Conservation (phyloP, 35 echinoderm and acorn worm genomes). For the Patiria miniata region DNA sequence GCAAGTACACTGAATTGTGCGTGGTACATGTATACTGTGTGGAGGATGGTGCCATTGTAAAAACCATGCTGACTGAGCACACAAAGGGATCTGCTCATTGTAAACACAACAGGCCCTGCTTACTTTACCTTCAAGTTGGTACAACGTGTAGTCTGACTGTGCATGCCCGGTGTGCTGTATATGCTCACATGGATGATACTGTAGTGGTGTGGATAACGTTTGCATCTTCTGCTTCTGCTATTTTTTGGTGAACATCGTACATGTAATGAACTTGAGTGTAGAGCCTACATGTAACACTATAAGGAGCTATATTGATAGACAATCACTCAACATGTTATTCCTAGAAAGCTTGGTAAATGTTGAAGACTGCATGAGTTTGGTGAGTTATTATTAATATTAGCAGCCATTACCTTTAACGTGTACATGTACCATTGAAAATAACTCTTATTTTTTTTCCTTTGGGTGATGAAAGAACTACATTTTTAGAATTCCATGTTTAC, state of each 20-base stretch:
- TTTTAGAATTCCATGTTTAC: too few species aligned
- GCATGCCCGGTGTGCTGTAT: not conserved
- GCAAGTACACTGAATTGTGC: too few species aligned
- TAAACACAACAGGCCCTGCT: conserved; percentile 14
- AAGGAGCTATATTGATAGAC: too few species aligned
- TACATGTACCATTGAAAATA: not conserved
- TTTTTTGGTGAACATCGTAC: too few species aligned
- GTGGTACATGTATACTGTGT: too few species aligned
- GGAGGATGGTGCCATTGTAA: too few species aligned
- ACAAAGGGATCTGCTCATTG: conserved; percentile 19
- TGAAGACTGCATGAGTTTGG: conserved; percentile 16
- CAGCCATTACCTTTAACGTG: not conserved
- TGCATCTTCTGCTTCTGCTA: not conserved
- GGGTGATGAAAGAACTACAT: not conserved
- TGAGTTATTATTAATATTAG: not conserved
- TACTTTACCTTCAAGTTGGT: not conserved
- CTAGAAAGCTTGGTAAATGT: not conserved
- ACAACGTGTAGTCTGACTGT: not conserved
- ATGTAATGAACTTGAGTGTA: not conserved
- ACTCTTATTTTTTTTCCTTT: not conserved
- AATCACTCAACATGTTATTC: conserved; percentile 17
- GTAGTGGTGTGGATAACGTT: too few species aligned
- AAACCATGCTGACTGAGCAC: not conserved
- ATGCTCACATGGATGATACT: not conserved
- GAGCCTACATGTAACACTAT: too few species aligned